Base-by-base conservation (phyloP, 2,888 invertebrate species). In the Tenthredo mesomela region DNA sequence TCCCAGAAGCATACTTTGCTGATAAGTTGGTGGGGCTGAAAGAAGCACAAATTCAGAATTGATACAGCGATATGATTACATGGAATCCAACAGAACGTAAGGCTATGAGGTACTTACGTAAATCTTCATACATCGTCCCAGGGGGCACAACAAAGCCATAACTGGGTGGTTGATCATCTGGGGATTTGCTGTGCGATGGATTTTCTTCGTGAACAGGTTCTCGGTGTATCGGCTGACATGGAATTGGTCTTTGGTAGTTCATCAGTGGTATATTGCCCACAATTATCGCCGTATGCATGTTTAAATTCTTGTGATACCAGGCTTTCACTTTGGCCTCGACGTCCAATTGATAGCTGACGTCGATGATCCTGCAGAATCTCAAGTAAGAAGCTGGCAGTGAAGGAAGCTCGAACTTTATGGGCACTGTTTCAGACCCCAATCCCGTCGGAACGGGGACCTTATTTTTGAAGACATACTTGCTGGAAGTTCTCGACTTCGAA, bases 251-350 rank as follows among this genome's bases (percentile, higher is more conserved):
- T 61, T 83, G 37, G 50, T 54, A 83, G 10, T 15, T 33, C 83
- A 47, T 67, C 18, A 83, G 29, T 2, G 83, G 70, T 1, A 83
- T 37, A 37, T 71, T 83, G 15, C 83, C 83, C 15, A 83, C 58
- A 3, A 83, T 83, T 12, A 83, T 47, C 15, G 33, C 21, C 1
- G 70, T 83, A 10, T 21, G n/a, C 33, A 47, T 10, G 18, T 40
- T 70, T 15, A 70, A 25, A 70, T 67, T 70, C 21, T 21, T 43
- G 33, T 83, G 83, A 21, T 77, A 77, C 77, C 67, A 83, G 10
- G 15, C 70, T 1, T 15, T 70, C 6, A 67, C 83, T 47, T 47
- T 71, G 3, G 83, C 83, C 21, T 7, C 21, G 2, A 83, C 70
- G 15, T 25, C 15, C 47, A 83, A 37, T 6, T 40, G 29, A 12